Conservation (phyloP, 2,888 invertebrate species). For the Eilema depressum region DNA sequence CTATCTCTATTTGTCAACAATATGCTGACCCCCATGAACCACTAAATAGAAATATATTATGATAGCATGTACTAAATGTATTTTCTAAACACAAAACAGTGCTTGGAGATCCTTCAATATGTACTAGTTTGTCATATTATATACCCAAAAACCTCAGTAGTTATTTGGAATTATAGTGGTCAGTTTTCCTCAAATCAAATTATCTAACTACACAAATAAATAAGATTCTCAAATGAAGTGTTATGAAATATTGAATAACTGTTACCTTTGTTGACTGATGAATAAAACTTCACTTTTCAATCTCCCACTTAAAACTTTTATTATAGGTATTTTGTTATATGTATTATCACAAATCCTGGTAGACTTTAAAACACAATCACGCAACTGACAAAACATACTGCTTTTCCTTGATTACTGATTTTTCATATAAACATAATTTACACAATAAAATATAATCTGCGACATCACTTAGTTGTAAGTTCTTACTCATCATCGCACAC, state of each 20-base stretch:
- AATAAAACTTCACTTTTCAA: constrained; percentile 86
- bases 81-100: not conserved
- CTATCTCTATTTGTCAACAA: not conserved
- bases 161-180: not conserved
- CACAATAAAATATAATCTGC: constrained; percentile 85
- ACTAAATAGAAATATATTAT: not conserved
- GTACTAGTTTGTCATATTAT: not conserved
- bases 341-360: constrained; percentile 92
- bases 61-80: too few relatives aligned
- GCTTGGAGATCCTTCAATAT: not conserved
- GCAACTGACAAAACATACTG: constrained; percentile 87
- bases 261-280: constrained; percentile 75
- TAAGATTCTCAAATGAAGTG: constrained; percentile 2
- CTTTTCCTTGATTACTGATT: constrained; percentile 85
- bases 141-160: not conserved
- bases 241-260: constrained; percentile 52
- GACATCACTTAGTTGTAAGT: constrained; percentile 83
- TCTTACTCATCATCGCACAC: constrained; percentile 79
- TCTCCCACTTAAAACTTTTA: constrained; percentile 88
- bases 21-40: not conserved
- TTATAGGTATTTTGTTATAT: constrained; percentile 89
- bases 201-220: not conserved
- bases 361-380: constrained; percentile 90
- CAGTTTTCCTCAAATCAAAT: not conserved
- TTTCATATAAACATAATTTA: constrained; percentile 86